Evolutionary conservation across 2,113 vertebrate species (phyloP).

Genomic region (Polypterus senegalus): DNA sequence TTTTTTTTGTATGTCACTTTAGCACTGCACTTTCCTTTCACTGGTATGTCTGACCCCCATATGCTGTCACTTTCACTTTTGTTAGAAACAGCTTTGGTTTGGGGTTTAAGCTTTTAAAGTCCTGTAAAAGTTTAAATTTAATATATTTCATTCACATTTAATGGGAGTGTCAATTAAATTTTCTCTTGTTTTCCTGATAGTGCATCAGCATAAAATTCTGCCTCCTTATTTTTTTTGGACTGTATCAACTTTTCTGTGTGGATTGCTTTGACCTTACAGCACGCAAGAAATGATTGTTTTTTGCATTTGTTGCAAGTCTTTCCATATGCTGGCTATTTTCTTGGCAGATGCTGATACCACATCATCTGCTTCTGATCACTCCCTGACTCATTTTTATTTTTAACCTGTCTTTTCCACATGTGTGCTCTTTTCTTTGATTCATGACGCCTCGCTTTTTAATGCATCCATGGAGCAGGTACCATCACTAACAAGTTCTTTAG

Average conservation of each 20-base stretch:
- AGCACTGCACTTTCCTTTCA: slow-evolving; percentile 8
- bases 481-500: slow-evolving; percentile 9
- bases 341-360: slow-evolving; percentile 1
- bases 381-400: background rate
- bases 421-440: background rate
- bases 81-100: slow-evolving; percentile 14
- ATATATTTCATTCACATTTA: slow-evolving; percentile 11
- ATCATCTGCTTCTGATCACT: slow-evolving; percentile 8
- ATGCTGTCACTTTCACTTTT: slow-evolving; percentile 17
- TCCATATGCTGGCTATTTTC: slow-evolving; percentile 15
- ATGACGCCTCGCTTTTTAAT: slow-evolving; percentile 3
- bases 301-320: slow-evolving; percentile 12
- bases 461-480: slow-evolving; percentile 9
- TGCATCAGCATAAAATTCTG: slow-evolving; percentile 10
- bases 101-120: slow-evolving; percentile 26
- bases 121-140: slow-evolving; percentile 17
- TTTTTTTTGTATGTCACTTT: slow-evolving; percentile 11
- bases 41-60: slow-evolving; percentile 12
- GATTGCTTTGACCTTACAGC: slow-evolving; percentile 4
- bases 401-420: slow-evolving; percentile 9
- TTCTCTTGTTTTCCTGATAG: background rate
- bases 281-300: slow-evolving; percentile 11
- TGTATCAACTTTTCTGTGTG: slow-evolving; percentile 13
- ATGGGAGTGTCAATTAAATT: slow-evolving; percentile 11
- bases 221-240: slow-evolving; percentile 3